phyloP scores from a whole-genome alignment of 2,888 invertebrate species.

The Mythimna pallens region DNA sequence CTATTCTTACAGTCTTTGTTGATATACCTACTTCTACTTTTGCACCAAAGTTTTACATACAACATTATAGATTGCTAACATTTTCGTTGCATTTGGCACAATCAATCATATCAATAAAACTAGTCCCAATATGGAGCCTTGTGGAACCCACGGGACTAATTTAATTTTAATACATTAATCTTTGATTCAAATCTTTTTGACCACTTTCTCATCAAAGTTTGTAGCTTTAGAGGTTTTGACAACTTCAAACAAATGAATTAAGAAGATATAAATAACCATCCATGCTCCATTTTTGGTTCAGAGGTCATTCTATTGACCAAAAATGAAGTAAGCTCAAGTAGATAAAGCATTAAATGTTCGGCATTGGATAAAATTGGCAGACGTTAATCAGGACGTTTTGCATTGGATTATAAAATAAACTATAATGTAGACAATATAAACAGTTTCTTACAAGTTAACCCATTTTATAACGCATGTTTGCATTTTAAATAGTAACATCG shows the following conservation, averaged over 20 bases:
- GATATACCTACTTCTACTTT: not conserved
- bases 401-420: not conserved
- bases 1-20: not conserved
- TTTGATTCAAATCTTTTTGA: not conserved
- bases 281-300: not conserved
- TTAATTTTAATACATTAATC: not conserved
- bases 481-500: constrained; percentile 20
- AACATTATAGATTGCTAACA: too few species aligned
- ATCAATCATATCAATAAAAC: not conserved
- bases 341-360: not conserved
- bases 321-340: not conserved
- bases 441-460: not conserved
- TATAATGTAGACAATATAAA: not conserved
- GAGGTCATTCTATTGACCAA: not conserved
- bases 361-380: not conserved
- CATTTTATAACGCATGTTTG: constrained; percentile 10
- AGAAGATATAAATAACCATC: not conserved
- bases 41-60: not conserved
- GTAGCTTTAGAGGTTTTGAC: not conserved
- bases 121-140: not conserved
- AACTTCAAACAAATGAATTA: not conserved
- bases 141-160: not conserved
- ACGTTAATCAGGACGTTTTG: not conserved
- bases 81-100: not conserved
- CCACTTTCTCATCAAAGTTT: not conserved